Conservation (phyloP, 2,113 vertebrate species). For the Sterrhoptilus dennistouni region DNA sequence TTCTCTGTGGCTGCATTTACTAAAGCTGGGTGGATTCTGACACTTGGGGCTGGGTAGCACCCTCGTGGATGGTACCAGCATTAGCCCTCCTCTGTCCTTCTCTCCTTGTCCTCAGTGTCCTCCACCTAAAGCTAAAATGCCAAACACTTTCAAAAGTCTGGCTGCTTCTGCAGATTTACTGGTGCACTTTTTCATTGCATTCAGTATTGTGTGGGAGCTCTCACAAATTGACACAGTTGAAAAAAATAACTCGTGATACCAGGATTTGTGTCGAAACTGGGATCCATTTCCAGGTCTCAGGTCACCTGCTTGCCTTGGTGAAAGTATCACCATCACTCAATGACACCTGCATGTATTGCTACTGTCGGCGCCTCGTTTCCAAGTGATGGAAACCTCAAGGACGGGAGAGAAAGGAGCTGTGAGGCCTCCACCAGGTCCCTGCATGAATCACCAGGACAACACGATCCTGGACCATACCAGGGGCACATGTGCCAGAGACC, state of each 20-base stretch:
- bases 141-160: not conserved
- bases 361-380: not conserved
- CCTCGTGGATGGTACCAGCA: fast-evolving
- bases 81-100: not conserved
- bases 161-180: not conserved
- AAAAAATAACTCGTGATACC: not conserved
- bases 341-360: fast-evolving
- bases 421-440: not conserved
- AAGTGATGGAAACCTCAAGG: not conserved
- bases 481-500: fast-evolving
- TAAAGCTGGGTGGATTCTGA: not conserved
- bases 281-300: not conserved
- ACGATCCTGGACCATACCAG: fast-evolving
- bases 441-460: not conserved
- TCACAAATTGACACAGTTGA: not conserved
- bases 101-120: not conserved
- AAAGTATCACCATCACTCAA: not conserved
- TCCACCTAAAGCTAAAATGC: not conserved
- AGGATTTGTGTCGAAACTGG: not conserved
- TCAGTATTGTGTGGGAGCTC: not conserved
- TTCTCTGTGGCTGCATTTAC: not conserved
- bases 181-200: not conserved
- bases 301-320: not conserved
- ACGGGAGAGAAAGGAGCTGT: not conserved
- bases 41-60: not conserved